phyloP scores from a whole-genome alignment of 1,140 invertebrate species.

The Camponotus pennsylvanicus region DNA sequence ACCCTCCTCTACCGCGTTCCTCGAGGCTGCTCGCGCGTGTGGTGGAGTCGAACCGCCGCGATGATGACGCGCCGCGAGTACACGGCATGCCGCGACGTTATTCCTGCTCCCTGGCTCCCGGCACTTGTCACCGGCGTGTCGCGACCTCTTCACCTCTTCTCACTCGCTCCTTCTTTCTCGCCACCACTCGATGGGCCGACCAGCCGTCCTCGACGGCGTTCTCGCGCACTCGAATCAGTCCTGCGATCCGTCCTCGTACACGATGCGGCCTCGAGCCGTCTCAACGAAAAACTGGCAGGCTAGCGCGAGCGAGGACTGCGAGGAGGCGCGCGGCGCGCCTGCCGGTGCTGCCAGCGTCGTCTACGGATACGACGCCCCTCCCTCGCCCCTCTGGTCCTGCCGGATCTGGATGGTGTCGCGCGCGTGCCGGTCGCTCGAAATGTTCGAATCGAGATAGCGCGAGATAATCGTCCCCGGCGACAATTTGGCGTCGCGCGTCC shows the following conservation, averaged over 20 bases:
- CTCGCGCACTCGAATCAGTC: constrained; percentile 12
- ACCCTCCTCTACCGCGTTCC: constrained; percentile 16
- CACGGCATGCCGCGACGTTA: constrained; percentile 45
- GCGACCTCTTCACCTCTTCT: not conserved
- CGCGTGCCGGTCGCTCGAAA: not conserved
- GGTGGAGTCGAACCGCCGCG: not conserved
- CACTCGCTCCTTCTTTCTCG: constrained; percentile 16
- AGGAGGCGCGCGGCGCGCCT: constrained; percentile 36
- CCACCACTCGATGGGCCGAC: constrained; percentile 25
- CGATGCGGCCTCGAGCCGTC: constrained; percentile 40
- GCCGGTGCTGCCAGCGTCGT: constrained; percentile 70
- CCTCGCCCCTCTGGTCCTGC: not conserved
- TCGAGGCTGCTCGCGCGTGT: not conserved
- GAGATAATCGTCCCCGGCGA: not conserved
- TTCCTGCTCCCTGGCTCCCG: not conserved
- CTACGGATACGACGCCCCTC: constrained; percentile 18
- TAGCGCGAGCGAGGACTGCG: constrained; percentile 56
- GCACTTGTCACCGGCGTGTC: constrained; percentile 11
- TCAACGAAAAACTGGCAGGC: constrained; percentile 67
- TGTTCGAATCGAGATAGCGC: constrained; percentile 21
- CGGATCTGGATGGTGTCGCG: not conserved
- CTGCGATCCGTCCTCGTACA: not conserved
- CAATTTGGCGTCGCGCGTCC: too few relatives aligned
- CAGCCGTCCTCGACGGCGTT: constrained; percentile 19
- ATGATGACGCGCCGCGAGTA: constrained; percentile 16